phyloP scores from a whole-genome alignment of 2,888 invertebrate species.

The Ormia ochracea region DNA sequence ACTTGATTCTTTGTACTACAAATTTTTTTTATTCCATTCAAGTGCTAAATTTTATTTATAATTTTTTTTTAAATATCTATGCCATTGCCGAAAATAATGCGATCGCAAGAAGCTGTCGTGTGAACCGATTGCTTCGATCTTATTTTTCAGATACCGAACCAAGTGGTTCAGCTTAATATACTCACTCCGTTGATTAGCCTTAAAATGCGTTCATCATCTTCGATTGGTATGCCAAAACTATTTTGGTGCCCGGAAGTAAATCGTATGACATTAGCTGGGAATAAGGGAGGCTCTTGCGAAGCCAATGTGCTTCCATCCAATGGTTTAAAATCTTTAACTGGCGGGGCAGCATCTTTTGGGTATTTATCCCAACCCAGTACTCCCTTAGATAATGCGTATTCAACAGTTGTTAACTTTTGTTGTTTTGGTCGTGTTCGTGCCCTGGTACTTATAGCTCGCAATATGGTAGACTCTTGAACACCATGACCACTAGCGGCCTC shows the following conservation, averaged over 20 bases:
- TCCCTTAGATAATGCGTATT: slow-evolving; percentile 56
- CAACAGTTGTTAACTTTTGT: slow-evolving; percentile 61
- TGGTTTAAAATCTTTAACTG: neutral
- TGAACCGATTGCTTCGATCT: too few species aligned
- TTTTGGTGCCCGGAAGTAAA: slow-evolving; percentile 82
- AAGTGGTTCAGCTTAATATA: slow-evolving; percentile 7
- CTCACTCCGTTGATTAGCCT: slow-evolving; percentile 72
- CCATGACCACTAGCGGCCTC: slow-evolving; percentile 53
- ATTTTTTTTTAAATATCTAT: too few species aligned
- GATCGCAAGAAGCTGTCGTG: too few species aligned
- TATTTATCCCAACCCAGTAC: slow-evolving; percentile 58
- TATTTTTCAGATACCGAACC: too few species aligned
- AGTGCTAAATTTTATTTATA: too few species aligned
- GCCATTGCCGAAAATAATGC: too few species aligned
- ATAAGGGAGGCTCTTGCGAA: slow-evolving; percentile 62
- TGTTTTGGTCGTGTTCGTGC: slow-evolving; percentile 46
- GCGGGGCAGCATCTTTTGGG: slow-evolving; percentile 26
- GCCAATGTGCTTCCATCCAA: slow-evolving; percentile 57
- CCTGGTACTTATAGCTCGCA: slow-evolving; percentile 63
- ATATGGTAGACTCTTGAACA: slow-evolving; percentile 67
- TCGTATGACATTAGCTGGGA: slow-evolving; percentile 69
- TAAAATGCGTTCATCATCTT: slow-evolving; percentile 79
- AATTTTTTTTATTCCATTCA: too few species aligned
- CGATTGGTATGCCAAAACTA: slow-evolving; percentile 81
- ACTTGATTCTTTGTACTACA: too few species aligned